These are phyloP conservation scores for Leptinotarsa texana DNA, from an alignment of 1,140 invertebrate genomes.

Conservation along the genomic window DNA sequence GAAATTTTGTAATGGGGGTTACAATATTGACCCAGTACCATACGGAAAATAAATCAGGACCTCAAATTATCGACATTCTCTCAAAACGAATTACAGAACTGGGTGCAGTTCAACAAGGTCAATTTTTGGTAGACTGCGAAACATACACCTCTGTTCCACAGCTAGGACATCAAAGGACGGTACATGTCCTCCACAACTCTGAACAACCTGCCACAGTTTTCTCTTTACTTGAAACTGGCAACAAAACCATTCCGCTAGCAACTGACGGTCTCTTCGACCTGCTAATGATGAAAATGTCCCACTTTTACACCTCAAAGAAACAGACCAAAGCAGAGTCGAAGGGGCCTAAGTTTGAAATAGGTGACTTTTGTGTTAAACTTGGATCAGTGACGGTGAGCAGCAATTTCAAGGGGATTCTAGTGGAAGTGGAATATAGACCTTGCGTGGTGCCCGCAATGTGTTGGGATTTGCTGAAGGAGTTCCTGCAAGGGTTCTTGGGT, in stretches of 20 bases:
- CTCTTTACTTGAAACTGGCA: conserved; percentile 85
- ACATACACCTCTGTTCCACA: conserved; percentile 82
- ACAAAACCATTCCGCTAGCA: conserved; percentile 81
- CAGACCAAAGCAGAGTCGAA: conserved; percentile 85
- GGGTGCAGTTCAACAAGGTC: conserved; percentile 83
- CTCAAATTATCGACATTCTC: conserved; percentile 82
- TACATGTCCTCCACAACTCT: conserved; percentile 92
- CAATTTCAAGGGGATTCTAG: conserved; percentile 91
- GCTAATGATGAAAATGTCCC: conserved; percentile 85
- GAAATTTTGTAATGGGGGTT: conserved; percentile 48
- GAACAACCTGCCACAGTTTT: conserved; percentile 95
- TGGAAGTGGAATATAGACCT: conserved; percentile 94
- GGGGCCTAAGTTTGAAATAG: conserved; percentile 88
- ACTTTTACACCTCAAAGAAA: conserved; percentile 87
- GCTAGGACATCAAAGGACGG: conserved; percentile 73
- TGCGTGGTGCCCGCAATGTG: conserved; percentile 84
- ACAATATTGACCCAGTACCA: conserved; percentile 77
- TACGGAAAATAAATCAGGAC: conserved; percentile 82
- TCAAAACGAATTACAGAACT: conserved; percentile 83
- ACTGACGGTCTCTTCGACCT: conserved; percentile 90
- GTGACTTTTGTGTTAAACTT: conserved; percentile 93
- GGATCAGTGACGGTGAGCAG: conserved; percentile 91
- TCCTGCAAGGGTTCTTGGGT: conserved; percentile 89
- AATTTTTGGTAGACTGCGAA: conserved; percentile 93
- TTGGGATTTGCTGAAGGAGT: conserved; percentile 91